These are phyloP conservation scores for Chrysomela aeneicollis DNA, from an alignment of 2,888 invertebrate species.

Conservation along the genomic window DNA sequence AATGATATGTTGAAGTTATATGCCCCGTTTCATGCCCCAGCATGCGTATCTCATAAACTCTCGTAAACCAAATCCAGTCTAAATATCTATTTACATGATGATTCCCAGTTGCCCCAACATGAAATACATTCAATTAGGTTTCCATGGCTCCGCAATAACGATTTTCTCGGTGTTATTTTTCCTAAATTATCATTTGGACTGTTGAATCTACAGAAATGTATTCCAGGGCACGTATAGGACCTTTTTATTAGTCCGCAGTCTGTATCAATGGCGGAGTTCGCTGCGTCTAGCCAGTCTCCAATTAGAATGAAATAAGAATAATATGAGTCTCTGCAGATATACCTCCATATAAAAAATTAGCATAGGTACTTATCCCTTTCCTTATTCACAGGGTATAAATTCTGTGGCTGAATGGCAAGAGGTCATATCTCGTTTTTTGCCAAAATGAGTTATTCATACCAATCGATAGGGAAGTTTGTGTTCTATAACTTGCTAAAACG, in stretches of 20 bases:
- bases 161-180: constrained; percentile 14
- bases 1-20: no score
- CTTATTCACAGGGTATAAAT: background rate
- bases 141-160: constrained; percentile 13
- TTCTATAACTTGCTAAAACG: no score
- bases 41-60: background rate
- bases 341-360: constrained; percentile 4
- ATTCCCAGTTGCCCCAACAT: background rate
- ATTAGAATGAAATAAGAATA: constrained; percentile 24
- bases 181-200: background rate
- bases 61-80: background rate
- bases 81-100: background rate
- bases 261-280: constrained; percentile 13
- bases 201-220: constrained; percentile 24
- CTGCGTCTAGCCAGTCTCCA: constrained; percentile 26
- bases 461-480: no score
- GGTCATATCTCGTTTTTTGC: no score
- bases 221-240: constrained; percentile 19
- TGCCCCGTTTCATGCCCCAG: no score
- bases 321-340: background rate
- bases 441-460: no score
- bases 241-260: constrained; percentile 22
- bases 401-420: background rate
- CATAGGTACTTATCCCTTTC: background rate
- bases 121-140: constrained; percentile 17